Evolutionary conservation across 2,888 invertebrate genomes (phyloP), one percentile per base, ranked within the genome.

Genomic region (Encarsia formosa): DNA sequence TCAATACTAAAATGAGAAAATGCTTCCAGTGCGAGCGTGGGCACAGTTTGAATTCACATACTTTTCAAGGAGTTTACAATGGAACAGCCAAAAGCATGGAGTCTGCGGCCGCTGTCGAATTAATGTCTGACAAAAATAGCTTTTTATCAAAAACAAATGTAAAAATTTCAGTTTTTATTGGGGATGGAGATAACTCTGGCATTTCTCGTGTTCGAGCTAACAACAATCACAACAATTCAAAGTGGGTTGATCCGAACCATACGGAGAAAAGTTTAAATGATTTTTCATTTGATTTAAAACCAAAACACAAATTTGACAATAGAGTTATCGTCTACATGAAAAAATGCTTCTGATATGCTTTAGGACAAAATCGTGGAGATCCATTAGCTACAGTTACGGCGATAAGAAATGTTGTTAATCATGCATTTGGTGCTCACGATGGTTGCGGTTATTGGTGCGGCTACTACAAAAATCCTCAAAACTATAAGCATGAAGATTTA

Each of bases 71-170:
- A 16, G 50, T 54, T 24, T 54, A 40, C 24, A 15, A 38, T 16
- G 54, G 56, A 0, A 54, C 52, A 8, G 62, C 66, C 2, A 65
- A 64, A 52, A 57, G 61, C 0, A 66, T 67, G 62, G 62, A 65
- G 38, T 45, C 61, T 15, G 48, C 56, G 37, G 58, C 56, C 13
- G 63, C 59, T 3, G 61, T 59, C 5, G 38, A 59, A n/a, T 18
- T 65, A n/a, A 26, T 59, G 18, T 59, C 54, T 6, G 47, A 56
- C 37, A 63, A 61, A 55, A 16, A 19, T 9, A 45, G 39, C 45
- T 38, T 63, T 4, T 16, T 35, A 16, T 42, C 40, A 45, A 50
- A 59, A 38, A 41, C 46, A 4, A 41, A 45, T 19, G 52, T 63
- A 0, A 19, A 42, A 13, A 49, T 62, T 19, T 43, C 49, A 3